phyloP scores from a whole-genome alignment of 1,140 invertebrate species.

The Plodia interpunctella region DNA sequence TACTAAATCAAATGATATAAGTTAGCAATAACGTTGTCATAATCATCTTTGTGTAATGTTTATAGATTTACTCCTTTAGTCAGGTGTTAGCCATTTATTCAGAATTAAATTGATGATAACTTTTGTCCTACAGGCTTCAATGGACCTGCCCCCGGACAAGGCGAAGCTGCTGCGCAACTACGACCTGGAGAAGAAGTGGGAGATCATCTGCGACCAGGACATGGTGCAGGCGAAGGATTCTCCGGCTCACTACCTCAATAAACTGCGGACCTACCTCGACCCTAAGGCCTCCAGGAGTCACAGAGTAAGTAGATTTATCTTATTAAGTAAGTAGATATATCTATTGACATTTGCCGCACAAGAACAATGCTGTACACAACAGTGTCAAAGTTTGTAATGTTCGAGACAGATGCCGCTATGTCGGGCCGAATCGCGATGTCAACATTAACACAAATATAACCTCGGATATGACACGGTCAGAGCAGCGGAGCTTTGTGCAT shows the following conservation, averaged over 20 bases:
- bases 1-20: no score
- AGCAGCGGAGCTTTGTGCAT: no score
- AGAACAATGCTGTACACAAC: no score
- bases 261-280: constrained; percentile 95
- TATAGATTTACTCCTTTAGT: no score
- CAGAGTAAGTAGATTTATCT: constrained; percentile 81
- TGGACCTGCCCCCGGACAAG: constrained; percentile 99
- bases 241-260: constrained; percentile 95
- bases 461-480: no score
- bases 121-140: constrained; percentile 86
- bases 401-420: no score
- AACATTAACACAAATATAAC: no score
- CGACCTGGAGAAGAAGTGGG: constrained; percentile 99
- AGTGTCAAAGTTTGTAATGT: no score
- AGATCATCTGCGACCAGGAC: constrained; percentile 99
- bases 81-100: no score
- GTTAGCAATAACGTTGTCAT: constrained; percentile 1
- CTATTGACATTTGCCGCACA: no score
- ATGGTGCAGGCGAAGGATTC: constrained; percentile 98
- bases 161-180: constrained; percentile 97
- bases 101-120: background rate
- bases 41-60: background rate
- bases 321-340: no score
- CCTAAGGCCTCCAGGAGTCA: constrained; percentile 96
- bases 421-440: no score